Evolutionary conservation across 2,113 vertebrate genomes (phyloP).

Genomic region (Fulmarus glacialis): DNA sequence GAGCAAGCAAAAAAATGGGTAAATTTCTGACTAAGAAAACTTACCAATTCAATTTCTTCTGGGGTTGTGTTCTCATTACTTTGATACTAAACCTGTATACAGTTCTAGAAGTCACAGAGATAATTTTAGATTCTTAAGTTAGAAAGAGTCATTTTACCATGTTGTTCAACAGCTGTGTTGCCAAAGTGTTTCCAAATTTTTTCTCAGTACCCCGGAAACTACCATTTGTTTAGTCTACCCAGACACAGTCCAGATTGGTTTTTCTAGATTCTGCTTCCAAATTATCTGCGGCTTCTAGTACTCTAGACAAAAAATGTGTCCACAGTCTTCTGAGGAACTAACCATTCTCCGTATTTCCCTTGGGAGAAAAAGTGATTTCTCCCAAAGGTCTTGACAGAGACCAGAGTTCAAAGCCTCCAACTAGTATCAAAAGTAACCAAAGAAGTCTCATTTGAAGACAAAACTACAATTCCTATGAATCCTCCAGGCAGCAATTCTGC

Average conservation of each 20-base stretch:
- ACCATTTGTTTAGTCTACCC: constrained; percentile 1
- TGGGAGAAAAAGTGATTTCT: neutral
- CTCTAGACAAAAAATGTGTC: neutral
- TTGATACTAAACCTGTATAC: neutral
- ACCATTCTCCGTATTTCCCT: neutral
- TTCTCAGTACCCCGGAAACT: neutral
- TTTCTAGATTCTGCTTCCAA: neutral
- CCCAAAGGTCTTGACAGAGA: neutral
- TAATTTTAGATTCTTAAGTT: neutral
- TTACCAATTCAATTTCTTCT: neutral
- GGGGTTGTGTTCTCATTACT: neutral
- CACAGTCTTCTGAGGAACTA: neutral
- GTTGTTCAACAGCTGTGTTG: neutral
- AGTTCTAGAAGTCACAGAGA: neutral
- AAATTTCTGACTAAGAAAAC: neutral
- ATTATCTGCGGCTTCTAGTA: neutral
- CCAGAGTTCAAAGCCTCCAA: neutral
- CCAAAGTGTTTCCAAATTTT: neutral
- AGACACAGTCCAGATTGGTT: neutral
- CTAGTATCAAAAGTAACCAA: neutral
- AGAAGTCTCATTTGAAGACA: neutral
- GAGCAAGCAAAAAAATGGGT: neutral
- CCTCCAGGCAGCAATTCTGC: neutral
- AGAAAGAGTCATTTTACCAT: neutral
- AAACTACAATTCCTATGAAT: neutral